These are phyloP conservation scores for Drosophila nr. medialis DNA, from an alignment of 2,888 invertebrate species.

Conservation along the genomic window DNA sequence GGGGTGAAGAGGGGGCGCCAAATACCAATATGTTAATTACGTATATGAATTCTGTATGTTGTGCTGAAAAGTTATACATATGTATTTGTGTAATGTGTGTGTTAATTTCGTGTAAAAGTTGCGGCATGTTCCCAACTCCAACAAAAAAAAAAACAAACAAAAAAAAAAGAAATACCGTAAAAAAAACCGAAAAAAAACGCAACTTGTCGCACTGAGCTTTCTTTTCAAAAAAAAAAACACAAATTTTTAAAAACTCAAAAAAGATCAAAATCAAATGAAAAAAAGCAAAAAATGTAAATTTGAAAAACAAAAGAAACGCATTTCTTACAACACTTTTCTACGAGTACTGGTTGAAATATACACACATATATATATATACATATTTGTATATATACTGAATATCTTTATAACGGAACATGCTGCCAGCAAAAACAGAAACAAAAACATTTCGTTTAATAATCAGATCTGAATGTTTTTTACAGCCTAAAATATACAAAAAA, in stretches of 20 bases:
- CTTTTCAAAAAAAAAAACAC: constrained; percentile 5
- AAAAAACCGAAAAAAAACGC: constrained; percentile 8
- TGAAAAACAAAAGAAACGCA: constrained; percentile 23
- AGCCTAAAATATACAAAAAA: constrained; percentile 36
- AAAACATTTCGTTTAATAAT: constrained; percentile 59
- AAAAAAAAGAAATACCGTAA: neutral
- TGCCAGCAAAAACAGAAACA: constrained; percentile 47
- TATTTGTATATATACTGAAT: constrained; percentile 9
- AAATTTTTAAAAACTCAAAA: constrained; percentile 2
- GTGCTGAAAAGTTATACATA: constrained; percentile 69
- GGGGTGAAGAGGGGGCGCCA: constrained; percentile 2
- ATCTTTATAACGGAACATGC: constrained; percentile 57
- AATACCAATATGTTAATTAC: constrained; percentile 54
- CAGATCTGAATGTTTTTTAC: constrained; percentile 76
- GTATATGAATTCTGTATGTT: constrained; percentile 74
- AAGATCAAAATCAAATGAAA: constrained; percentile 16
- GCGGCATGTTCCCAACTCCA: constrained; percentile 67
- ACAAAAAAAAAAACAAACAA: constrained; percentile 12
- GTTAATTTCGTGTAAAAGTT: constrained; percentile 63
- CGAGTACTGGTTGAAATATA: constrained; percentile 31
- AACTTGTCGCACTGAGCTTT: constrained; percentile 44
- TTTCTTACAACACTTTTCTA: constrained; percentile 47
- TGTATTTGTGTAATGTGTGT: constrained; percentile 72
- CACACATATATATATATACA: constrained; percentile 23
- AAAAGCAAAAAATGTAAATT: constrained; percentile 11